Conservation (phyloP, 2,797 vertebrate species). For the Gymnopithys bicolor region DNA sequence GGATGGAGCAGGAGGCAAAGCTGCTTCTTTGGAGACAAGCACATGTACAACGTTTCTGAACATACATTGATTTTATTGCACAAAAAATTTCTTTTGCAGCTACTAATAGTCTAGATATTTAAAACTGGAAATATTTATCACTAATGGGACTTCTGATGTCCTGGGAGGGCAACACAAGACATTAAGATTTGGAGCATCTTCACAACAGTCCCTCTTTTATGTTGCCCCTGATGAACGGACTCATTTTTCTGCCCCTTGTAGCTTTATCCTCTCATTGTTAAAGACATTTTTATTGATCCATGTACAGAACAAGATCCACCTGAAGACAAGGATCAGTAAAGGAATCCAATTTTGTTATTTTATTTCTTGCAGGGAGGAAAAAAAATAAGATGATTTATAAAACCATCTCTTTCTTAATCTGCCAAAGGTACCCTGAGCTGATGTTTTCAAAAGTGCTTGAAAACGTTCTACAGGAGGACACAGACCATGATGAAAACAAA, state of each 20-base stretch:
- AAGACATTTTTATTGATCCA: conserved; percentile 34
- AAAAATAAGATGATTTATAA: neutral
- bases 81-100: conserved; percentile 8
- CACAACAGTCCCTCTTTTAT: neutral
- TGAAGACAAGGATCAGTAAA: neutral
- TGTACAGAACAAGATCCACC: neutral
- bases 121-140: neutral
- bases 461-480: neutral
- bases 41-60: neutral
- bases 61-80: neutral
- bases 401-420: neutral
- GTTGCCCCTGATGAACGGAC: neutral
- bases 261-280: neutral
- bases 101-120: neutral
- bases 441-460: neutral
- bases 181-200: neutral
- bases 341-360: neutral
- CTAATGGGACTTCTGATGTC: neutral
- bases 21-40: neutral
- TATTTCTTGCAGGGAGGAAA: neutral
- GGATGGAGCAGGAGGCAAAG: neutral
- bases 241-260: conserved; percentile 16
- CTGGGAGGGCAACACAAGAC: neutral
- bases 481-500: neutral
- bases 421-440: neutral